A percentile compares a stretch with the other conserved stretches of the same genome.
Conservation (phyloP, 2,888 invertebrate species). For the Eilema griseolum region DNA sequence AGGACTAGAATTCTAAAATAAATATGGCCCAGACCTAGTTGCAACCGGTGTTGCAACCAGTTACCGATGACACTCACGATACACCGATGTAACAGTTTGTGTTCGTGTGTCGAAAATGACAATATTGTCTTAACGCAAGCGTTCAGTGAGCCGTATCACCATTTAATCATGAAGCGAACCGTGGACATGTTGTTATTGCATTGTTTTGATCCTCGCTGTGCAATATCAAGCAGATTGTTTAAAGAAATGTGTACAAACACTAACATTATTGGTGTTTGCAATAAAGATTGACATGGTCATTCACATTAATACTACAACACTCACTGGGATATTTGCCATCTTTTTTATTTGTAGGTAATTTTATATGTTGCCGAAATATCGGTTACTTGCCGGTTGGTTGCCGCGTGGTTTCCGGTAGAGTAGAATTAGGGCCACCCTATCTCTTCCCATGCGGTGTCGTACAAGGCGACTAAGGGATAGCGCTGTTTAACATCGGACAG, state of each 20-base stretch:
- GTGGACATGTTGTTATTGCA: slow-evolving; percentile 31
- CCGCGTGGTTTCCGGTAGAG: too few relatives aligned
- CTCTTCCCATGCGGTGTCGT: too few relatives aligned
- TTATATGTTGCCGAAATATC: too few relatives aligned
- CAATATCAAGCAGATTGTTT: neutral
- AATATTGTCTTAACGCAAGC: slow-evolving; percentile 32
- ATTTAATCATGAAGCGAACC: slow-evolving; percentile 38
- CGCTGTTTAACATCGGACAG: too few relatives aligned
- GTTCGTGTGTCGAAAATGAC: slow-evolving; percentile 37
- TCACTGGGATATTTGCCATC: too few relatives aligned
- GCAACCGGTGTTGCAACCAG: slow-evolving; percentile 32
- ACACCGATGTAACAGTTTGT: slow-evolving; percentile 27
- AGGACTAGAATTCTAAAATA: slow-evolving; percentile 19
- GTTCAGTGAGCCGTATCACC: slow-evolving; percentile 37
- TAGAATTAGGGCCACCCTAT: too few relatives aligned
- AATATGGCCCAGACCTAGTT: slow-evolving; percentile 52
- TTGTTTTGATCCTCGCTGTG: slow-evolving; percentile 18
- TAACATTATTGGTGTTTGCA: too few relatives aligned
- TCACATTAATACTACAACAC: too few relatives aligned
- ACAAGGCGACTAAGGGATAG: too few relatives aligned
- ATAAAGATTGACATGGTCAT: too few relatives aligned
- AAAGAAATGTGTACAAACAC: neutral
- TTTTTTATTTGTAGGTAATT: too few relatives aligned
- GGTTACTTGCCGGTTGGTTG: too few relatives aligned
- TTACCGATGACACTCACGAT: slow-evolving; percentile 42